Percentiles rank a stretch among this genome's conserved stretches.
phyloP scores from a whole-genome alignment of 2,797 vertebrate species.

The Tauraco hartlaubi region DNA sequence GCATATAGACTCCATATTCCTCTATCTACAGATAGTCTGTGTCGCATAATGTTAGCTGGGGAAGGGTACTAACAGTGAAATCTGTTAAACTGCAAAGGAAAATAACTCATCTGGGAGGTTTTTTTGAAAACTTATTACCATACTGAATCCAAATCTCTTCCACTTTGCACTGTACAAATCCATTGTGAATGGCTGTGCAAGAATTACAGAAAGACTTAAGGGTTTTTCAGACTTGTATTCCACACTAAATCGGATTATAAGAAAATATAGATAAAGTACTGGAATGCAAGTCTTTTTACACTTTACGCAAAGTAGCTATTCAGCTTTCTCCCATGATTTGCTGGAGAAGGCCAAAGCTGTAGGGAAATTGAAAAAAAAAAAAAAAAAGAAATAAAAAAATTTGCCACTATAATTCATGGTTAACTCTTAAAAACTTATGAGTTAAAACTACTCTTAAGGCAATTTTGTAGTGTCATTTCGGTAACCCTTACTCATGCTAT shows the following conservation, averaged over 20 bases:
- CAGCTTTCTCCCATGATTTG: constrained; percentile 8
- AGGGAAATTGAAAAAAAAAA: neutral
- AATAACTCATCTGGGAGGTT: neutral
- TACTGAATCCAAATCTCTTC: neutral
- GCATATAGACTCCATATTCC: neutral
- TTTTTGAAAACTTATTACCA: neutral
- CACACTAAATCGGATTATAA: constrained; percentile 48
- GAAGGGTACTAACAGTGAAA: neutral
- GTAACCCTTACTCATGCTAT: neutral
- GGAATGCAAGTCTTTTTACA: constrained; percentile 1
- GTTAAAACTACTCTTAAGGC: neutral
- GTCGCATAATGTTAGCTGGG: fast-evolving
- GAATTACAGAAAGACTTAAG: constrained; percentile 53
- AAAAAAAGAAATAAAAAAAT: neutral
- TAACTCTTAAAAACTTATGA: neutral
- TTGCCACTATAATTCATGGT: neutral
- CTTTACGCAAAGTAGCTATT: constrained; percentile 25
- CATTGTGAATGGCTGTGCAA: constrained; percentile 38
- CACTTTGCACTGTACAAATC: constrained; percentile 34
- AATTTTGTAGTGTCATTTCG: neutral
- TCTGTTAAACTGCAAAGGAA: neutral
- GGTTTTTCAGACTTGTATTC: constrained; percentile 32
- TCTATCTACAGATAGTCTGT: neutral
- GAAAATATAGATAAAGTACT: constrained; percentile 53
- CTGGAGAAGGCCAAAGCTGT: neutral